phyloP scores from a whole-genome alignment of 2,113 vertebrate genomes.

The Osmerus mordax region DNA sequence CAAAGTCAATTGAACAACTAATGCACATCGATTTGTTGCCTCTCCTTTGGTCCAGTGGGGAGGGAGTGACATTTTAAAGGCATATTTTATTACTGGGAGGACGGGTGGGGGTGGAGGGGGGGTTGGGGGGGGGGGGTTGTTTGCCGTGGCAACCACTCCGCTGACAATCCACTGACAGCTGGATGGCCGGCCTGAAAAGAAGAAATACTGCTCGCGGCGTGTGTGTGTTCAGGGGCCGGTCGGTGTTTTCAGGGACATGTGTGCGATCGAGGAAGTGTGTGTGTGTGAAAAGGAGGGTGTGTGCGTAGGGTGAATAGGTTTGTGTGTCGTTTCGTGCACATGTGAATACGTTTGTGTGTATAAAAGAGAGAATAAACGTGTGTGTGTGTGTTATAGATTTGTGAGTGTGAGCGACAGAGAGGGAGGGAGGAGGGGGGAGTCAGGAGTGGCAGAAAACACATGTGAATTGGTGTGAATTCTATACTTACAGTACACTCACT shows the following conservation, averaged over 20 bases:
- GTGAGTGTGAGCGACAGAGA: no score
- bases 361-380: not conserved
- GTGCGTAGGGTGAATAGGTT: not conserved
- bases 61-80: slow-evolving; percentile 76
- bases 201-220: slow-evolving; percentile 54
- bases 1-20: slow-evolving; percentile 79
- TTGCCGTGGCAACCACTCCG: slow-evolving; percentile 53
- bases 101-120: slow-evolving; percentile 40
- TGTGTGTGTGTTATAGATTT: no score
- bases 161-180: slow-evolving; percentile 66
- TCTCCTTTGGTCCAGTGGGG: slow-evolving; percentile 68
- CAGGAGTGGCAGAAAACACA: not conserved
- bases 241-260: no score
- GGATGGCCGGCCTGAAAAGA: slow-evolving; percentile 42
- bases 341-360: slow-evolving; percentile 1
- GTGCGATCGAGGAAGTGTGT: not conserved
- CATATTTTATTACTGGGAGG: slow-evolving; percentile 71
- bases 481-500: not conserved
- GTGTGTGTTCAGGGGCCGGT: not conserved
- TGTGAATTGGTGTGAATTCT: not conserved
- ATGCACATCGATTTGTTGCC: slow-evolving; percentile 77
- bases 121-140: slow-evolving; percentile 36
- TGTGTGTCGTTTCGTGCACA: slow-evolving; percentile 1
- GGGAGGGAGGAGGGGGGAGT: not conserved
- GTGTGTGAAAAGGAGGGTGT: not conserved